A percentile compares a stretch with the other conserved stretches of the same genome.
Evolutionary conservation across 2,888 invertebrate species (phyloP).

Genomic region (Acanthoscelides obtectus): DNA sequence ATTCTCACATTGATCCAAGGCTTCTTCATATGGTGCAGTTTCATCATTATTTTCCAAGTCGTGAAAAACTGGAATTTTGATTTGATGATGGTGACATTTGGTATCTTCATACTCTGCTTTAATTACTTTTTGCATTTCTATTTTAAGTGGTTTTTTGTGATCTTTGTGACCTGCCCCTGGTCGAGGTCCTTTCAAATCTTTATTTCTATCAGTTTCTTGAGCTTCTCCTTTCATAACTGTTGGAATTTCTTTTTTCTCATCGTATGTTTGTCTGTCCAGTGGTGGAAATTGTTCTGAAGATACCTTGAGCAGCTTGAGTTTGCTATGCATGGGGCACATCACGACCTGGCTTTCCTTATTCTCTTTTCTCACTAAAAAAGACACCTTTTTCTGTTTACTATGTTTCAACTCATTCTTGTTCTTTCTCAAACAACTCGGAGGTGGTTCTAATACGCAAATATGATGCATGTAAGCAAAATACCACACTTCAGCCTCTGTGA

Average conservation of each 20-base stretch:
- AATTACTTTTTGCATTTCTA: background rate
- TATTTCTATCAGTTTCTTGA: background rate
- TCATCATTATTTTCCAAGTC: background rate
- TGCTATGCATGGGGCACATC: conserved; percentile 17
- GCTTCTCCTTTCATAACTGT: conserved; percentile 2
- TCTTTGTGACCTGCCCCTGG: too few relatives aligned
- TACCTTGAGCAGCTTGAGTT: conserved; percentile 8
- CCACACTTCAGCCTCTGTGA: background rate
- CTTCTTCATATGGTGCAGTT: background rate
- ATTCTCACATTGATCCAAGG: background rate
- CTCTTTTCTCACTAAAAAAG: conserved; percentile 25
- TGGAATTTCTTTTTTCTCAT: background rate
- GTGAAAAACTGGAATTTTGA: background rate
- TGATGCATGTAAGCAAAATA: background rate
- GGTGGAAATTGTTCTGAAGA: conserved; percentile 13
- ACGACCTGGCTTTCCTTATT: conserved; percentile 22
- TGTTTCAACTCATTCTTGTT: conserved; percentile 10
- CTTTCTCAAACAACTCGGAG: conserved; percentile 20
- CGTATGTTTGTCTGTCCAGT: background rate
- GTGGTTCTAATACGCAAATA: conserved; percentile 4
- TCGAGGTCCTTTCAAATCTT: background rate
- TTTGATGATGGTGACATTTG: background rate
- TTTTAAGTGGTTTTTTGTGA: background rate
- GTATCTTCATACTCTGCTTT: background rate
- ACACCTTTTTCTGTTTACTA: conserved; percentile 22